Percentiles rank a stretch among this genome's conserved stretches.
phyloP scores from a whole-genome alignment of 1,140 invertebrate genomes.

The Trissolcus basalis region DNA sequence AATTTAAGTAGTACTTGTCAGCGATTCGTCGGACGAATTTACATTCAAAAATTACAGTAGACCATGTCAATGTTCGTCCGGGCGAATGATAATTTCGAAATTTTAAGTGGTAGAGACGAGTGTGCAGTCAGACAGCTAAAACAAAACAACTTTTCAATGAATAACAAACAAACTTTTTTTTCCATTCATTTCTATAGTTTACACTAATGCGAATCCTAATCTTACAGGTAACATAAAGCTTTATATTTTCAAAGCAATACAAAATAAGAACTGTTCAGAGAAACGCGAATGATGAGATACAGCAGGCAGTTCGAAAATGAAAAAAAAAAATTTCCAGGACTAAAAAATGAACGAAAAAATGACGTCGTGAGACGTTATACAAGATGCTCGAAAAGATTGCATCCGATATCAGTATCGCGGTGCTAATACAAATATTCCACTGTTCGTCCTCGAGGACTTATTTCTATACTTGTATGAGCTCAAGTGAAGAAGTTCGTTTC shows the following conservation, averaged over 20 bases:
- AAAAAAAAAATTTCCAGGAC: conserved; percentile 27
- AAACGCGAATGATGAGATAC: conserved; percentile 43
- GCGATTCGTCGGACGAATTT: too few relatives aligned
- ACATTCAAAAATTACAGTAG: too few relatives aligned
- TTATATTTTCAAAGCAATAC: conserved; percentile 29
- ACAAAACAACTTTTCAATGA: too few relatives aligned
- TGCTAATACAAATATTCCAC: conserved; percentile 21
- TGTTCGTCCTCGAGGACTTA: too few relatives aligned
- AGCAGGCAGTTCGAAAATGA: conserved; percentile 45
- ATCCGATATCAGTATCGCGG: conserved; percentile 44
- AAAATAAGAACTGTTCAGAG: conserved; percentile 44
- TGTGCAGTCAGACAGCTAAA: too few relatives aligned
- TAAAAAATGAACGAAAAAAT: conserved; percentile 28
- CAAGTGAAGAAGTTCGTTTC: too few relatives aligned
- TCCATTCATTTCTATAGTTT: conserved; percentile 29
- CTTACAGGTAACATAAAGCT: conserved; percentile 32
- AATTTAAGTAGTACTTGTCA: too few relatives aligned
- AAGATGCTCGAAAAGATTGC: conserved; percentile 40
- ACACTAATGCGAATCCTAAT: conserved; percentile 40
- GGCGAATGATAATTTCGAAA: too few relatives aligned
- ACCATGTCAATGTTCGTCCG: too few relatives aligned
- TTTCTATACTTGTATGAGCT: too few relatives aligned
- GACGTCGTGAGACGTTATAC: conserved; percentile 10
- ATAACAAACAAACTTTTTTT: conserved; percentile 1
- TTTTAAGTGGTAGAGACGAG: too few relatives aligned